Evolutionary conservation across 1,140 invertebrate species (phyloP).

Genomic region (Papilio machaon): DNA sequence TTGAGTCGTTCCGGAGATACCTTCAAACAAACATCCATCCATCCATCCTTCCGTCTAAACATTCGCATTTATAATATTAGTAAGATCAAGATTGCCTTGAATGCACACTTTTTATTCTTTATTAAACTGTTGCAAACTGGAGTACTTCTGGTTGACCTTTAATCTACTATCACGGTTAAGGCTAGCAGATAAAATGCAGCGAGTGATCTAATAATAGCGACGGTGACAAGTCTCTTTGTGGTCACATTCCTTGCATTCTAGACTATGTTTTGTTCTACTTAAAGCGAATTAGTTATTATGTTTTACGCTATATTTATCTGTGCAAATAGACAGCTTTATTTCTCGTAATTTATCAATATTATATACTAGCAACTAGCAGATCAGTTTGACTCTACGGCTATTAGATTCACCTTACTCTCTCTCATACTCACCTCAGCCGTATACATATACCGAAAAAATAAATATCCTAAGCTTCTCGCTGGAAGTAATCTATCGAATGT

Average conservation of each 20-base stretch:
- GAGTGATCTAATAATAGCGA: slow-evolving; percentile 35
- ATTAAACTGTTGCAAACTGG: not conserved
- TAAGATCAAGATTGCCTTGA: not conserved
- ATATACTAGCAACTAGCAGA: too few relatives aligned
- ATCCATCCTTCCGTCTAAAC: too few relatives aligned
- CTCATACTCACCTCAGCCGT: too few relatives aligned
- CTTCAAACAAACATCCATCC: too few relatives aligned
- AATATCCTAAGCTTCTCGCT: too few relatives aligned
- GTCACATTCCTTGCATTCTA: slow-evolving; percentile 43
- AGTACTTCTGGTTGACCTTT: not conserved
- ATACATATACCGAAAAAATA: too few relatives aligned
- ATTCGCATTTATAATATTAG: too few relatives aligned
- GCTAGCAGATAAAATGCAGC: not conserved
- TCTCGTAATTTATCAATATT: too few relatives aligned
- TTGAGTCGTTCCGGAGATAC: too few relatives aligned
- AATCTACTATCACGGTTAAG: not conserved
- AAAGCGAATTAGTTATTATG: not conserved
- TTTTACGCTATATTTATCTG: not conserved
- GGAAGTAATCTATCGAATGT: too few relatives aligned
- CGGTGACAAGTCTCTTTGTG: slow-evolving; percentile 46
- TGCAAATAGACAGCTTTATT: not conserved
- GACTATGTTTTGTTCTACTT: slow-evolving; percentile 2
- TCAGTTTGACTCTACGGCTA: too few relatives aligned
- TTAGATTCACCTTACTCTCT: too few relatives aligned
- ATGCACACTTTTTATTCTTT: not conserved